Percentiles rank a stretch among this genome's conserved stretches.
phyloP scores from a whole-genome alignment of 2,113 vertebrate genomes.

The Rhinolophus ferrumequinum region DNA sequence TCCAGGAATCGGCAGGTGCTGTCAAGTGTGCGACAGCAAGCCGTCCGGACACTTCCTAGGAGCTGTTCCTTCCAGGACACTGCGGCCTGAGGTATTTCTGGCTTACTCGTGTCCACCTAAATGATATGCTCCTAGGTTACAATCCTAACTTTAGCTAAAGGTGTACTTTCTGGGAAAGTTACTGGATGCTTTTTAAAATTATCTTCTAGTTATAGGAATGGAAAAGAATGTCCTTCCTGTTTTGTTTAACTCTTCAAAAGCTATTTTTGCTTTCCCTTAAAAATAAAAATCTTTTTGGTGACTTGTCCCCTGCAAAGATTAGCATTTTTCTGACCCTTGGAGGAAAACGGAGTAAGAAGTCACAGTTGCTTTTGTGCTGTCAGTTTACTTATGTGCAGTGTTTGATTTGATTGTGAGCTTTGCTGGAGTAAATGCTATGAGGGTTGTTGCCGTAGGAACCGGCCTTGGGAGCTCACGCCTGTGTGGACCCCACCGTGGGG shows the following conservation, averaged over 20 bases:
- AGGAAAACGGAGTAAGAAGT: neutral
- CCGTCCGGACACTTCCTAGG: neutral
- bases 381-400: rapidly evolving
- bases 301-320: neutral
- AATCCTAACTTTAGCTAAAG: conserved; percentile 44
- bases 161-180: conserved; percentile 65
- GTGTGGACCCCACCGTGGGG: rapidly evolving
- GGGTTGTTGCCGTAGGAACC: rapidly evolving
- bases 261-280: conserved; percentile 53
- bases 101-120: neutral
- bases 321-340: neutral
- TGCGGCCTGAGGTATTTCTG: neutral
- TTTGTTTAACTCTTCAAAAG: conserved; percentile 27
- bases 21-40: neutral
- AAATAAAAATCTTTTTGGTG: conserved; percentile 8
- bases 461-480: too few relatives aligned
- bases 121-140: neutral
- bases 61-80: neutral
- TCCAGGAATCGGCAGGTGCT: neutral
- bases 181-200: conserved; percentile 52
- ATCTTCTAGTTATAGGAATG: conserved; percentile 46
- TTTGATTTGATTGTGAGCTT: neutral
- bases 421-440: rapidly evolving
- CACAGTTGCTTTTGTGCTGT: neutral
- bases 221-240: conserved; percentile 52